Evolutionary conservation across 2,888 invertebrate genomes (phyloP).

Genomic region (Tenthredo distinguenda): DNA sequence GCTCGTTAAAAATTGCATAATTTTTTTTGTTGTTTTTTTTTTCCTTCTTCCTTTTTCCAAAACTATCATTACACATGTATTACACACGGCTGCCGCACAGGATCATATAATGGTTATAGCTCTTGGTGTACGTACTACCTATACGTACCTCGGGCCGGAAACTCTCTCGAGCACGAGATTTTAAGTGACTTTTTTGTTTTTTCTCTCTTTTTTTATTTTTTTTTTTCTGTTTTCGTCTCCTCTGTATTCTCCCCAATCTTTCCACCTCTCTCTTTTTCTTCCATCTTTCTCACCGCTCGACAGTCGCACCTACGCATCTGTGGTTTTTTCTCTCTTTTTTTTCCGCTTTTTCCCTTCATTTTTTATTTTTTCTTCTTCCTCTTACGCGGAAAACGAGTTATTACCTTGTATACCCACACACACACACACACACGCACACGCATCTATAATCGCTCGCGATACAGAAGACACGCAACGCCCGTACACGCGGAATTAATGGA

Average conservation of each 20-base stretch:
- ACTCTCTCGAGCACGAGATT: not conserved
- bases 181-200: not conserved
- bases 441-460: not conserved
- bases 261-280: not conserved
- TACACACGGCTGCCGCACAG: not conserved
- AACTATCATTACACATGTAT: not conserved
- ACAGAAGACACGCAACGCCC: not conserved
- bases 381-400: conserved; percentile 29
- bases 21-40: not conserved
- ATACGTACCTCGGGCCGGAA: not conserved
- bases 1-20: not conserved
- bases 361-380: not conserved
- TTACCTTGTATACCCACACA: not conserved
- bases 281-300: conserved; percentile 5
- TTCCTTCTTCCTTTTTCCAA: not conserved
- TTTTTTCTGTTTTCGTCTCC: not conserved
- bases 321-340: not conserved
- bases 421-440: not conserved
- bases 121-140: not conserved
- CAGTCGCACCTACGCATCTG: conserved; percentile 32
- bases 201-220: not conserved
- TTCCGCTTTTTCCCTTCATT: not conserved
- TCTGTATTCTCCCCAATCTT: not conserved
- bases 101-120: not conserved
- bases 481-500: not conserved